phyloP scores from a whole-genome alignment of 2,113 vertebrate species.

The Malaclemys terrapin region DNA sequence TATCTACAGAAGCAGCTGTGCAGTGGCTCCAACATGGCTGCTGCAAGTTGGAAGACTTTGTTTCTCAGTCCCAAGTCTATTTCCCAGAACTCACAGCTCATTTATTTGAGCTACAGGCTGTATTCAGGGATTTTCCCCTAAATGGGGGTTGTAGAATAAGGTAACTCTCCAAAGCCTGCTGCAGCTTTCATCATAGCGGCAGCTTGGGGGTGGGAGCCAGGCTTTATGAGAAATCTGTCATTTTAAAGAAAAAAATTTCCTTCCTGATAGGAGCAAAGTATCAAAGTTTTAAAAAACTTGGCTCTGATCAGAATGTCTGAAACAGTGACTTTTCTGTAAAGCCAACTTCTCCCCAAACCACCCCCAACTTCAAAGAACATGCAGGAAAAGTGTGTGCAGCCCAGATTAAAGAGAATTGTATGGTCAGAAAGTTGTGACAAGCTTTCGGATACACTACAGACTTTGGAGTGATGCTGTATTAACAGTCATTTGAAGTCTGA shows the following conservation, averaged over 20 bases:
- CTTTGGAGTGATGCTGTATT: neutral
- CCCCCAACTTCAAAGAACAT: fast-evolving
- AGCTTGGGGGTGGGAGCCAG: neutral
- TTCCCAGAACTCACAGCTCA: neutral
- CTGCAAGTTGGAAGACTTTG: neutral
- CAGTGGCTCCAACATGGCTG: neutral
- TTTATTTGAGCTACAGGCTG: neutral
- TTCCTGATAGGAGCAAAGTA: neutral
- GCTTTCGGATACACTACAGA: neutral
- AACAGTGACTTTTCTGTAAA: neutral
- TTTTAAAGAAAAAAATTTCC: neutral
- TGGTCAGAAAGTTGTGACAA: fast-evolving
- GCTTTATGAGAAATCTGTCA: neutral
- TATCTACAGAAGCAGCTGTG: neutral
- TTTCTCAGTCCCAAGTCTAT: neutral
- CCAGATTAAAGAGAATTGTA: neutral
- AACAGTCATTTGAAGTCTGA: neutral
- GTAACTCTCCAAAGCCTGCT: neutral
- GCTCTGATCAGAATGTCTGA: neutral
- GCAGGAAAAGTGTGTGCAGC: fast-evolving
- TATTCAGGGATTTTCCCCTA: neutral
- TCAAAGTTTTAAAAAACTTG: neutral
- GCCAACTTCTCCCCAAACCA: neutral
- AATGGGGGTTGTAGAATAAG: neutral
- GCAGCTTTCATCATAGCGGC: neutral